A percentile compares a stretch with the other conserved stretches of the same genome.
These are phyloP conservation scores for Nothocercus julius DNA, from an alignment of 2,113 vertebrate species.

Conservation along the genomic window DNA sequence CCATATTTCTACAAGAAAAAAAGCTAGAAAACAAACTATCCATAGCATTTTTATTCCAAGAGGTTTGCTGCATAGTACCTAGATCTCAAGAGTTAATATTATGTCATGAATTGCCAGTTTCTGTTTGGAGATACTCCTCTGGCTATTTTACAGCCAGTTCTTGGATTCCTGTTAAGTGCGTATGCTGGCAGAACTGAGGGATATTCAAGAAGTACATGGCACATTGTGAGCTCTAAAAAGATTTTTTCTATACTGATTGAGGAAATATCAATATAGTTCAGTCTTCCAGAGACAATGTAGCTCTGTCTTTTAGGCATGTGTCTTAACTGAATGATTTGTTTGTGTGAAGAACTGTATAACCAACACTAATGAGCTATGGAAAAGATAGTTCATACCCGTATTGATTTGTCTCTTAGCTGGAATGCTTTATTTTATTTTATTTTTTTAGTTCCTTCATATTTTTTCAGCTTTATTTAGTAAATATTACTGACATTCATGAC, in stretches of 20 bases:
- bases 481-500: not conserved
- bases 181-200: not conserved
- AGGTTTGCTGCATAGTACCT: not conserved
- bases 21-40: not conserved
- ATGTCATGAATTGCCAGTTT: not conserved
- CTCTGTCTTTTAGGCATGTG: not conserved
- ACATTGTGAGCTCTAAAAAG: not conserved
- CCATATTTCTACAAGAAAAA: not conserved
- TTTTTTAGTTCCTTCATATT: not conserved
- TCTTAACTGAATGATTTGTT: not conserved
- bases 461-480: not conserved
- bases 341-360: not conserved
- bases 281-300: not conserved
- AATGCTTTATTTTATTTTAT: not conserved
- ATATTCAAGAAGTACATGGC: not conserved
- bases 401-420: not conserved
- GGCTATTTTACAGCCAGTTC: not conserved
- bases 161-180: fast-evolving
- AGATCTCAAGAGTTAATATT: not conserved
- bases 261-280: not conserved
- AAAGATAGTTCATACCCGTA: not conserved
- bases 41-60: not conserved
- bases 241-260: not conserved
- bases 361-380: not conserved
- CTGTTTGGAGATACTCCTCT: not conserved